Evolutionary conservation across 2,797 vertebrate species (phyloP).

Genomic region (Micrastur ruficollis): DNA sequence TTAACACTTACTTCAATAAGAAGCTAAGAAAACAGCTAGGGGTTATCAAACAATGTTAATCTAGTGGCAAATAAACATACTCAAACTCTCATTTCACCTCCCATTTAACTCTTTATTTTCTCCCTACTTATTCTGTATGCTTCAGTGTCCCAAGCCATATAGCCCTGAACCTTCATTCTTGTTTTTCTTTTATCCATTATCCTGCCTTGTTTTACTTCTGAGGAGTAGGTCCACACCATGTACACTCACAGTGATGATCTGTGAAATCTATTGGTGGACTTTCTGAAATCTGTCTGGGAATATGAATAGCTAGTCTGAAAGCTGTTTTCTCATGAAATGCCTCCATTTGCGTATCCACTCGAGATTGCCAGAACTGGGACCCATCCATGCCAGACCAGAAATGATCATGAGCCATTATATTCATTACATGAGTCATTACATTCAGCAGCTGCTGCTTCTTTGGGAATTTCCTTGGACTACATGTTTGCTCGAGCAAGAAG

Average conservation of each 20-base stretch:
- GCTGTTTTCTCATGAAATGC: not conserved
- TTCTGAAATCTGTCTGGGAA: not conserved
- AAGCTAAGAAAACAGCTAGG: not conserved
- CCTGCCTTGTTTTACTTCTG: not conserved
- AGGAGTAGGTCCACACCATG: not conserved
- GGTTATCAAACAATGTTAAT: not conserved
- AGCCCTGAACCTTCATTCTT: not conserved
- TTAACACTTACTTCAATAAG: not conserved
- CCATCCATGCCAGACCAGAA: not conserved
- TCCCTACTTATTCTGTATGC: not conserved
- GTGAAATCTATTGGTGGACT: not conserved
- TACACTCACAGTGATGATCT: not conserved
- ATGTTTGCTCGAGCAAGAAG: not conserved
- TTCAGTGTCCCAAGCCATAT: not conserved
- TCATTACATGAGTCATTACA: not conserved
- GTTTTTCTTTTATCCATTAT: not conserved
- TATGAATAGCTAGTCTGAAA: not conserved
- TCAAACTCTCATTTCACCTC: not conserved
- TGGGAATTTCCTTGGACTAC: not conserved
- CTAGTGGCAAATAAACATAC: not conserved
- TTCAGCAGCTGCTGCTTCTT: not conserved
- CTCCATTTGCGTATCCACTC: not conserved
- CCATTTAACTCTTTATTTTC: not conserved
- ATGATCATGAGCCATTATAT: not conserved
- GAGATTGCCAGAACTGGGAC: not conserved